Evolutionary conservation across 2,113 vertebrate genomes (phyloP).

Genomic region (Rana temporaria): DNA sequence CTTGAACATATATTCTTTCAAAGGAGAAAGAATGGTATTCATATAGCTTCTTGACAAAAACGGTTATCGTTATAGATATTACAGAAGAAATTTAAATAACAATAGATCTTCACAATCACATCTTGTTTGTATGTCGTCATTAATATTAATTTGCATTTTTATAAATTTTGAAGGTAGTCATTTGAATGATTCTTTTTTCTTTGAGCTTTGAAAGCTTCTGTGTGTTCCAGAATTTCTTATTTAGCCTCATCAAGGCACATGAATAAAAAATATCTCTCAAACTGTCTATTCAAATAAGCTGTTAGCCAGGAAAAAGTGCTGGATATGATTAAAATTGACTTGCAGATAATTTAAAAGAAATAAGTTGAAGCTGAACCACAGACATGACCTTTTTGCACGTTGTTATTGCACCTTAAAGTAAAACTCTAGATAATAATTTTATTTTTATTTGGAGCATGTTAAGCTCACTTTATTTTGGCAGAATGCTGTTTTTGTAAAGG

Average conservation of each 20-base stretch:
- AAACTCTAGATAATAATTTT: neutral
- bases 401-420: neutral
- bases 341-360: slow-evolving; percentile 6
- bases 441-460: no score
- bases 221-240: neutral
- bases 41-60: no score
- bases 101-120: slow-evolving; percentile 15
- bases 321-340: slow-evolving; percentile 17
- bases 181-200: neutral
- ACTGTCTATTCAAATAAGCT: neutral
- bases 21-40: no score
- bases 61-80: no score
- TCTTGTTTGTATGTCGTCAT: neutral
- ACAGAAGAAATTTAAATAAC: no score
- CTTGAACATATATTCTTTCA: no score
- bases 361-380: neutral
- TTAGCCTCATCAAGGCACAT: neutral
- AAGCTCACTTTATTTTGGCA: no score
- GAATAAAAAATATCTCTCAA: slow-evolving; percentile 7
- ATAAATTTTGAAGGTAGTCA: neutral
- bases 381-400: neutral
- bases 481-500: no score
- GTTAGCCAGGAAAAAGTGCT: neutral
- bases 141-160: slow-evolving; percentile 1
- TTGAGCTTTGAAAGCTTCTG: neutral